phyloP scores from a whole-genome alignment of 1,140 invertebrate species.

The Drosophila subpulchrella region DNA sequence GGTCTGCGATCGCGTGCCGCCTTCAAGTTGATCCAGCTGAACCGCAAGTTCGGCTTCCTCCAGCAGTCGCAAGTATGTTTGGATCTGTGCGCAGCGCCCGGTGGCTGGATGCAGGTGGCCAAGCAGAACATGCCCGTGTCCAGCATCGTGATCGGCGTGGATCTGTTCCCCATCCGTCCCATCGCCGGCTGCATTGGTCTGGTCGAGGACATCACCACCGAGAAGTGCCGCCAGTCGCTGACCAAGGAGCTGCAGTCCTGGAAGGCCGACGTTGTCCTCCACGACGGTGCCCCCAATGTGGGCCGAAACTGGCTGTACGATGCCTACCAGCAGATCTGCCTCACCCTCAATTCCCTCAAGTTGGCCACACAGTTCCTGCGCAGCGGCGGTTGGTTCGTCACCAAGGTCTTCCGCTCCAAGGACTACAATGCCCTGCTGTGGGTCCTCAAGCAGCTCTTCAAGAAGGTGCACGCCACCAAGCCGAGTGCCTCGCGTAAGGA shows the following conservation, averaged over 20 bases:
- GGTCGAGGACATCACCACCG: conserved; percentile 98
- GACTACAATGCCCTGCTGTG: conserved; percentile 98
- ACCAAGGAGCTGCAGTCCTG: conserved; percentile 95
- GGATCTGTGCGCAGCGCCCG: conserved; percentile 99
- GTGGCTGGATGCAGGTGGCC: conserved; percentile 99
- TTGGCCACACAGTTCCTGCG: conserved; percentile 96
- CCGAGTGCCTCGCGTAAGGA: conserved; percentile 99
- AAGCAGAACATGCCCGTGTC: conserved; percentile 99
- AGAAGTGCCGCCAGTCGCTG: conserved; percentile 92
- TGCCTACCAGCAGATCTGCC: conserved; percentile 96
- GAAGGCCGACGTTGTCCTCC: conserved; percentile 98
- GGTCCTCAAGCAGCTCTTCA: conserved; percentile 99
- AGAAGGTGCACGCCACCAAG: conserved; percentile 98
- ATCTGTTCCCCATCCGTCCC: conserved; percentile 97
- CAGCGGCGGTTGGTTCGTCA: conserved; percentile 98
- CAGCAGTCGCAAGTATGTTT: conserved; percentile 98
- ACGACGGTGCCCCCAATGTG: conserved; percentile 99
- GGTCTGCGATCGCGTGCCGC: conserved; percentile 98
- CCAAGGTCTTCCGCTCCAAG: conserved; percentile 99
- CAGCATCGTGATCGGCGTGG: conserved; percentile 97
- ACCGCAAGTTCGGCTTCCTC: conserved; percentile 98
- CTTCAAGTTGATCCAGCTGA: conserved; percentile 99
- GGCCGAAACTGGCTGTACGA: conserved; percentile 99
- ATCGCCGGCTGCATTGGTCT: conserved; percentile 96
- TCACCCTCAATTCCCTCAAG: conserved; percentile 96